Base-by-base conservation (phyloP, 2,797 vertebrate genomes). In the Gymnoscopelus braueri region DNA sequence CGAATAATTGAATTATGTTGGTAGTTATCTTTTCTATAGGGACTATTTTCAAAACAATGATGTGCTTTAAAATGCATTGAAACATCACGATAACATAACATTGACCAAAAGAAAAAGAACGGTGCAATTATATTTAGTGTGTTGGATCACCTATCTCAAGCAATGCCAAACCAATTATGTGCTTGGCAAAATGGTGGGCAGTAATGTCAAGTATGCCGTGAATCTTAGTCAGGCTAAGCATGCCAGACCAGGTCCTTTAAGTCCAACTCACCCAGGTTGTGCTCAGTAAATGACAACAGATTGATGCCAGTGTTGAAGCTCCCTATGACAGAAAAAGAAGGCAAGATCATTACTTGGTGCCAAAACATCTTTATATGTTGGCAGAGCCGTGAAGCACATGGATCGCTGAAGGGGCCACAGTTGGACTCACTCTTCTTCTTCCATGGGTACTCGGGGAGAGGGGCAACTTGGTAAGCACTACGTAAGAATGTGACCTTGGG, bases 221-320 rank as follows among this genome's bases (percentile, higher is more conserved):
- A 44, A 44, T 44, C 39, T 44, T 44, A 44, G 39, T 9, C 39
- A 44, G 9, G 39, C 39, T 10, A 44, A 3, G 10, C 39, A 44
- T 9, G 39, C 39, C 39, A 44, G 39, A 44, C 8, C 10, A 44
- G 39, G 39, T 10, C 7, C 39, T 44, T 44, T 44, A 14, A 26
- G 49, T 24, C 13, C 11, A 74, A 91, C 91, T 91, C 79, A 91
- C 84, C 89, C 65, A 93, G 58, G 80, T 90, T 91, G 76, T 86
- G 90, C 72, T 93, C 88, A 56, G 91, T 91, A 73, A 93, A 92
- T 60, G 85, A 68, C 68, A 92, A 71, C 62, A 91, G 81, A 74
- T 87, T 85, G 65, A 93, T 88, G 69, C 83, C 84, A 13, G 69
- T 60, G 82, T 86, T 90, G 80, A 90, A 82, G 60, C 78, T 90